phyloP scores from a whole-genome alignment of 2,888 invertebrate species.

The Ctenicera cuprea region DNA sequence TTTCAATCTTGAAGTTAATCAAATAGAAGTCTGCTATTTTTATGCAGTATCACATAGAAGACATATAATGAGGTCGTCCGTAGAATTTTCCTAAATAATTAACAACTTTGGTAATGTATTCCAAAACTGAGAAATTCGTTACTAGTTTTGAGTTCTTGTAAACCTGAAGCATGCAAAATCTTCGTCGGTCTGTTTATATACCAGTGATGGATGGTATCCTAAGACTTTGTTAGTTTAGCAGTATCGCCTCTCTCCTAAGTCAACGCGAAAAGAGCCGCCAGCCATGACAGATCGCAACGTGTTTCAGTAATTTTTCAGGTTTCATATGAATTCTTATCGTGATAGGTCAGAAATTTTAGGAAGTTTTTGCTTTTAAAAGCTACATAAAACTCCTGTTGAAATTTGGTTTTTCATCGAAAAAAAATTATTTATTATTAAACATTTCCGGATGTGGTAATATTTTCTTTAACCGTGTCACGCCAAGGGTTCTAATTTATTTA shows the following conservation, averaged over 20 bases:
- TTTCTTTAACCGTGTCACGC: too few species aligned
- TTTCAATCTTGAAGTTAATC: too few species aligned
- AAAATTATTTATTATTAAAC: too few species aligned
- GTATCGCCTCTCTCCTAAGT: slow-evolving; percentile 7
- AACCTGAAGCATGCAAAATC: not conserved
- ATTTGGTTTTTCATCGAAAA: too few species aligned
- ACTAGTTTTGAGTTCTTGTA: not conserved
- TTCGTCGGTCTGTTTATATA: not conserved
- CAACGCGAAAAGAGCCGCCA: slow-evolving; percentile 27
- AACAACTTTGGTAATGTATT: not conserved
- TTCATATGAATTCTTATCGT: slow-evolving; percentile 36
- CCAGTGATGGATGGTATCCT: slow-evolving; percentile 17
- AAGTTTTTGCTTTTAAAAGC: not conserved
- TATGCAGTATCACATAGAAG: too few species aligned
- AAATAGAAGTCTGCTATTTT: too few species aligned
- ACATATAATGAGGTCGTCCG: not conserved
- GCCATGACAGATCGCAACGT: slow-evolving; percentile 30
- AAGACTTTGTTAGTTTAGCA: slow-evolving; percentile 25
- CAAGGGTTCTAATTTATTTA: too few species aligned
- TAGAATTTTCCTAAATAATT: not conserved
- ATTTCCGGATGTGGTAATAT: too few species aligned
- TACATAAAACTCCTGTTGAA: too few species aligned
- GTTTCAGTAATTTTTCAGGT: slow-evolving; percentile 35
- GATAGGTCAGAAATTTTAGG: slow-evolving; percentile 14
- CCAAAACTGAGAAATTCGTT: not conserved